A percentile compares a stretch with the other conserved stretches of the same genome.
Conservation (phyloP, 2,797 vertebrate genomes). For the Sarcophilus harrisii region DNA sequence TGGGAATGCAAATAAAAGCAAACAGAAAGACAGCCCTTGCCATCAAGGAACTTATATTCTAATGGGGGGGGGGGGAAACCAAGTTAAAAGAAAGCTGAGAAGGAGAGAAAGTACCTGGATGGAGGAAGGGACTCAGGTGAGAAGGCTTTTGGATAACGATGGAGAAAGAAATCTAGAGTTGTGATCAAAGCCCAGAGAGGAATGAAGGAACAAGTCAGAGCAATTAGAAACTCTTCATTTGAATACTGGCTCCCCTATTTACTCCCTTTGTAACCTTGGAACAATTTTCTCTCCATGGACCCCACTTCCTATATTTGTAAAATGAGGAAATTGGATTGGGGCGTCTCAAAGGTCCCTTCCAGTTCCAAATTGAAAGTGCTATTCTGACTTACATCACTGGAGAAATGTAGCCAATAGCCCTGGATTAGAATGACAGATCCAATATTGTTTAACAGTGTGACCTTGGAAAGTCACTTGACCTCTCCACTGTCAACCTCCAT, state of each 20-base stretch:
- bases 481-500: not conserved
- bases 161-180: not conserved
- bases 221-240: not conserved
- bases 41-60: not conserved
- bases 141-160: not conserved
- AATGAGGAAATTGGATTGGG: not conserved
- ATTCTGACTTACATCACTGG: not conserved
- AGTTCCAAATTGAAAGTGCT: not conserved
- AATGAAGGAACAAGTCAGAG: not conserved
- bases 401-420: not conserved
- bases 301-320: not conserved
- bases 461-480: not conserved
- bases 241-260: not conserved
- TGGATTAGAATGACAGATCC: not conserved
- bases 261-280: not conserved
- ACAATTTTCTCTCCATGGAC: not conserved
- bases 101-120: not conserved
- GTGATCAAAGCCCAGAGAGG: not conserved
- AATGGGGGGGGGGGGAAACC: not conserved
- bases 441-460: not conserved
- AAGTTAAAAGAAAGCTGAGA: not conserved
- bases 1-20: not conserved
- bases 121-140: not conserved
- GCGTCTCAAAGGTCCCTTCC: not conserved
- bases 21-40: not conserved